A percentile compares a stretch with the other conserved stretches of the same genome.
phyloP scores from a whole-genome alignment of 1,140 invertebrate genomes.

The Meloidogyne hapla region DNA sequence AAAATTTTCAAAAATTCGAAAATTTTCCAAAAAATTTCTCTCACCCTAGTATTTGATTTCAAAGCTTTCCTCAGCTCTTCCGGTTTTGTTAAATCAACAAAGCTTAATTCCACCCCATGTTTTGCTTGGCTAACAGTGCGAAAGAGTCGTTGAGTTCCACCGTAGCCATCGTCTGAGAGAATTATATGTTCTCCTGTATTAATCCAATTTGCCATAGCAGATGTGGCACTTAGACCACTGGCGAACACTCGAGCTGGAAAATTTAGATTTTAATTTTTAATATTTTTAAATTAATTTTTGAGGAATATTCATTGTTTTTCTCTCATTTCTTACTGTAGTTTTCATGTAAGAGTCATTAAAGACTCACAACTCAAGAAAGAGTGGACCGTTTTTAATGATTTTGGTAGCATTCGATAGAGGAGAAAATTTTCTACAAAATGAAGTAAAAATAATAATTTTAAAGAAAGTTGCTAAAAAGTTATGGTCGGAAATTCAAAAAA shows the following conservation, averaged over 20 bases:
- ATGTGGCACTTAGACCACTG: conserved; percentile 84
- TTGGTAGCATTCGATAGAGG: too few relatives aligned
- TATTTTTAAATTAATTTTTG: background rate
- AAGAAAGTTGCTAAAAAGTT: background rate
- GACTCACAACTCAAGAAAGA: background rate
- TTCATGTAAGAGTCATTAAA: background rate
- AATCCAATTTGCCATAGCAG: conserved; percentile 75
- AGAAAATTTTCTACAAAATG: too few relatives aligned
- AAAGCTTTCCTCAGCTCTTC: conserved; percentile 74
- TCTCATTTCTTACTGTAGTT: background rate
- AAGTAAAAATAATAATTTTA: too few relatives aligned
- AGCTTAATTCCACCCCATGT: conserved; percentile 38
- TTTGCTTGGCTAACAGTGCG: conserved; percentile 32
- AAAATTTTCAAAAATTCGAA: conserved; percentile 17
- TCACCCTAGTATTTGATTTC: conserved; percentile 78
- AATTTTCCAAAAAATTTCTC: conserved; percentile 61
- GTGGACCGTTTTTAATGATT: background rate
- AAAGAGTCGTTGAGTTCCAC: conserved; percentile 69
- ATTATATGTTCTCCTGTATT: conserved; percentile 85
- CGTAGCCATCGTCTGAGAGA: conserved; percentile 89
- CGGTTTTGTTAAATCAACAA: conserved; percentile 76
- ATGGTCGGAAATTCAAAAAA: background rate
- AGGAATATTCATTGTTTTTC: conserved; percentile 10
- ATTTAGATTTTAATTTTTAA: too few relatives aligned
- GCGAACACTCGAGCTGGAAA: conserved; percentile 54